Percentiles rank a stretch among this genome's conserved stretches.
These are phyloP conservation scores for Scaptodrosophila lebanonensis DNA, from an alignment of 1,140 invertebrate species.

Conservation along the genomic window DNA sequence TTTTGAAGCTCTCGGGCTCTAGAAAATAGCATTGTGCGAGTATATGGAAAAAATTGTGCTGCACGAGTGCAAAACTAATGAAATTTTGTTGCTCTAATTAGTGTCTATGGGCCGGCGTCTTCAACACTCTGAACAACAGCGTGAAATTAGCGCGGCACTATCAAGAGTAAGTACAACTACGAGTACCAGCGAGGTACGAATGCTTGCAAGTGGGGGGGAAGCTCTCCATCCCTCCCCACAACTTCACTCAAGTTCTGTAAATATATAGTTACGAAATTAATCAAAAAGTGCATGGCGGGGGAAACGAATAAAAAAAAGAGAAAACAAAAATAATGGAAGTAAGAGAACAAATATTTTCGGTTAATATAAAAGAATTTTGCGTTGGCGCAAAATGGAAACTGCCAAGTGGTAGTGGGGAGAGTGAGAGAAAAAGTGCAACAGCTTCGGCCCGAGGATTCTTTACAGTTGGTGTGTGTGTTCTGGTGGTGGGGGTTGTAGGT, in stretches of 20 bases:
- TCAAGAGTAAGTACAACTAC: conserved; percentile 29
- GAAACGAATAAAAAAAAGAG: conserved; percentile 13
- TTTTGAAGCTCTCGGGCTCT: too few relatives aligned
- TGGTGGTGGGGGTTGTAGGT: conserved; percentile 54
- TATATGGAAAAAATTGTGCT: too few relatives aligned
- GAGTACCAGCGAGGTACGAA: conserved; percentile 57
- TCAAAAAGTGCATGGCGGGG: conserved; percentile 56
- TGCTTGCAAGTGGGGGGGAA: too few relatives aligned
- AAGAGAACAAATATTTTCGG: conserved; percentile 69
- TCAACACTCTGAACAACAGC: too few relatives aligned
- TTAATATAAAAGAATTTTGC: conserved; percentile 59
- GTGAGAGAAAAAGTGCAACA: conserved; percentile 56
- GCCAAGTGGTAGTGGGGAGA: conserved; percentile 40
- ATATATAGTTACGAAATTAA: conserved; percentile 68
- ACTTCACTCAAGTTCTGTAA: conserved; percentile 59
- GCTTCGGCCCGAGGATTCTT: too few relatives aligned
- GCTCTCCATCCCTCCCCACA: too few relatives aligned
- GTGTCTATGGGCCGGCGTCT: conserved; percentile 11
- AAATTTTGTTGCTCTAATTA: conserved; percentile 57
- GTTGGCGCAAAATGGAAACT: conserved; percentile 54
- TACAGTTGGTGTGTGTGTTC: too few relatives aligned
- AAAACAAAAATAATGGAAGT: conserved; percentile 2
- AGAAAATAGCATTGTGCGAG: too few relatives aligned
- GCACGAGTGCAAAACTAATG: conserved; percentile 53
- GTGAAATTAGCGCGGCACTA: conserved; percentile 41